Base-by-base conservation (phyloP, 2,113 vertebrate genomes). In the mouse (Mus musculus) region DNA sequence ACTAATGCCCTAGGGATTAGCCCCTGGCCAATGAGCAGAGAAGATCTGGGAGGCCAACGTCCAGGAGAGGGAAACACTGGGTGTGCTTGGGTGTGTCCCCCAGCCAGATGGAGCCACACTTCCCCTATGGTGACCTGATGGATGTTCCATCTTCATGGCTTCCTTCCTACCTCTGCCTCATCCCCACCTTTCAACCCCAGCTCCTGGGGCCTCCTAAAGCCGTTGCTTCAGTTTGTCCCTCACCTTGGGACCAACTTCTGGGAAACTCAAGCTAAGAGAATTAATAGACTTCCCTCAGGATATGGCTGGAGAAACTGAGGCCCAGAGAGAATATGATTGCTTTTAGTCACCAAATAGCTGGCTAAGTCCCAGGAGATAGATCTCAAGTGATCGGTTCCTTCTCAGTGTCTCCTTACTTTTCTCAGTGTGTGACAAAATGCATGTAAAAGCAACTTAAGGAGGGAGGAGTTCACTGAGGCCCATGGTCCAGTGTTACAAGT, bases 301-400 rank as follows among this genome's bases (percentile, higher is more conserved):
- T 73, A 65, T 2, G 89, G n/a, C 69, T 16, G 78, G 88, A n/a
- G 26, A 97, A 88, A 90, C 75, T 67, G 92, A 95, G 88, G 75
- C 54, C 54, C 26, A 3, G 67, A 71, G 19, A 89, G 87, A 36
- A 42, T 30, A 13, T 19, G 26, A 71, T 71, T 20, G 75, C 42
- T 61, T 33, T 11, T 20, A n/a, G 61, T 73, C 88, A 67, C 52
- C 33, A 42, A 72, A 30, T 16, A 84, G 19, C 75, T 73, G 56
- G 49, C 5, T 36, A 75, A 67, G 33, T 59, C 30, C 17, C 73
- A 14, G 5, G 3, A 17, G 54, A 63, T 26, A 17, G 54, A 63
- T 26, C 17, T 73, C 54, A 52, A 39, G 11, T 30, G 72, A 22
- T 14, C 82, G 14, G 42, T 33, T 80, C 54, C 24, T 5, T 67